Evolutionary conservation across 2,797 vertebrate genomes (phyloP).

Genomic region (Okamejei kenojei): DNA sequence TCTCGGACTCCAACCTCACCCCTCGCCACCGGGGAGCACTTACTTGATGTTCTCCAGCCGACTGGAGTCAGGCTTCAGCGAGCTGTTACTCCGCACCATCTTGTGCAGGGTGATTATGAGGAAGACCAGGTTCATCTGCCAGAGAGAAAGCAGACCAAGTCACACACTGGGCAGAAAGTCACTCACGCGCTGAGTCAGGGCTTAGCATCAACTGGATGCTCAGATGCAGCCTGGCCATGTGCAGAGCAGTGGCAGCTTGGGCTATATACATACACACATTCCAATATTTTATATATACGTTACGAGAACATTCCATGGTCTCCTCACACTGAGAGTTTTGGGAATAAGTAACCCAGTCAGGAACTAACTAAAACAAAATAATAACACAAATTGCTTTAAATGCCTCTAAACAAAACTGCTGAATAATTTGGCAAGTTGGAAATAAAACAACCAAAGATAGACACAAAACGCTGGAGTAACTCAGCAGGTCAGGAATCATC

Average conservation of each 20-base stretch:
- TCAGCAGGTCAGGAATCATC: too few relatives aligned
- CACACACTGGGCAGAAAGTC: not conserved
- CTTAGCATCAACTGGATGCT: not conserved
- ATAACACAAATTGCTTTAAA: not conserved
- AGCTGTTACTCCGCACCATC: conserved; percentile 81
- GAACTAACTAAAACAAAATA: too few relatives aligned
- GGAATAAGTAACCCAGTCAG: not conserved
- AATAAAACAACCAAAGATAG: not conserved
- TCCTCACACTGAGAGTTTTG: not conserved
- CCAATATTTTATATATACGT: not conserved
- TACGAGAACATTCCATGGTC: not conserved
- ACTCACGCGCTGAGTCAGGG: not conserved
- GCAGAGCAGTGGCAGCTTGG: not conserved
- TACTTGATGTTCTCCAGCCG: conserved; percentile 84
- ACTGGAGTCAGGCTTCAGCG: conserved; percentile 86
- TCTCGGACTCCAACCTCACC: not conserved
- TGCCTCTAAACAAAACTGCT: not conserved
- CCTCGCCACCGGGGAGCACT: conserved; percentile 45
- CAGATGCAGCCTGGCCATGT: not conserved
- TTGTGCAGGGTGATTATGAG: conserved; percentile 89
- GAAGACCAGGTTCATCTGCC: conserved; percentile 83
- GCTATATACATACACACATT: not conserved
- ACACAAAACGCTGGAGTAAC: too few relatives aligned
- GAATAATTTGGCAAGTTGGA: not conserved
- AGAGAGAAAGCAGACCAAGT: not conserved